These are phyloP conservation scores for Trypoxylus dichotomus DNA, from an alignment of 1,140 invertebrate genomes.

Conservation along the genomic window DNA sequence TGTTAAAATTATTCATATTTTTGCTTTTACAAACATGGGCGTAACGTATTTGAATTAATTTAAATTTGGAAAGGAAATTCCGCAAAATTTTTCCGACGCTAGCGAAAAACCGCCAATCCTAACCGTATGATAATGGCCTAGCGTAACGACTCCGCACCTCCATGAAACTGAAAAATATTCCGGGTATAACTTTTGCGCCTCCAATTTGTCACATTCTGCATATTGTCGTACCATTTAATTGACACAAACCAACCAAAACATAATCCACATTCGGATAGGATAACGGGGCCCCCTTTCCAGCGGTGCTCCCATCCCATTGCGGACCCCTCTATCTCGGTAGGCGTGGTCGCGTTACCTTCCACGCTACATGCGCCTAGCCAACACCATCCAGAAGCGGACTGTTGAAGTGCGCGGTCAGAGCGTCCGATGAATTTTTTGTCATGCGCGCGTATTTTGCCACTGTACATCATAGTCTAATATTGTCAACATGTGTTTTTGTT, in stretches of 20 bases:
- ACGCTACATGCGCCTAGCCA: conserved; percentile 40
- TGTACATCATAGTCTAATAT: not conserved
- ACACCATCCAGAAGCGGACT: conserved; percentile 41
- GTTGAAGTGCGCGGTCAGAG: conserved; percentile 42
- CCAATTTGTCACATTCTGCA: conserved; percentile 26
- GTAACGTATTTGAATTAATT: not conserved
- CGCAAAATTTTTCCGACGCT: not conserved
- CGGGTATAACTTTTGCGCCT: conserved; percentile 7
- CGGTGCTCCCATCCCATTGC: conserved; percentile 31
- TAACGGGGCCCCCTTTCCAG: conserved; percentile 38
- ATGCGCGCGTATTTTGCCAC: conserved; percentile 19
- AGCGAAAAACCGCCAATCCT: not conserved
- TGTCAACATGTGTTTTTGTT: conserved; percentile 7
- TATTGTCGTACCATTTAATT: conserved; percentile 27
- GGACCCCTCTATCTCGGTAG: conserved; percentile 30
- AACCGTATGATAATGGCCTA: no score
- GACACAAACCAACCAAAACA: conserved; percentile 31
- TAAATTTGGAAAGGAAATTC: not conserved
- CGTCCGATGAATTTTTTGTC: conserved; percentile 33
- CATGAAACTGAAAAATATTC: conserved; percentile 12
- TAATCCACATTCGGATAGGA: conserved; percentile 43
- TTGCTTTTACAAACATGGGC: not conserved
- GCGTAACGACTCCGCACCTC: not conserved
- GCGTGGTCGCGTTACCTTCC: conserved; percentile 35
- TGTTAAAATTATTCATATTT: conserved; percentile 1